Evolutionary conservation across 2,797 vertebrate species (phyloP).

Genomic region (Leucoraja ocellata): DNA sequence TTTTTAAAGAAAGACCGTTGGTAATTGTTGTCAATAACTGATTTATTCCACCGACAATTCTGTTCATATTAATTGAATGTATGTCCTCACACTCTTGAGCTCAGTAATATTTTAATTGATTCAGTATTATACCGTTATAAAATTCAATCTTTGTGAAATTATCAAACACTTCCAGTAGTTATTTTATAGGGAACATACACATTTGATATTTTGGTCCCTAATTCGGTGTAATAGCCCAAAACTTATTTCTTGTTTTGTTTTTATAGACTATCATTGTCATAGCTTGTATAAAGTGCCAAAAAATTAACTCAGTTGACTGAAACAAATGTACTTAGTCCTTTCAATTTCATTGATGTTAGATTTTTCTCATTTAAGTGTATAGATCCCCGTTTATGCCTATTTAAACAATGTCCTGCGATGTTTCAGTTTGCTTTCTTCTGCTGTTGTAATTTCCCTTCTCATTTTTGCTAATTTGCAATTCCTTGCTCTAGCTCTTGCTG

Average conservation of each 20-base stretch:
- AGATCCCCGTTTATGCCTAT: background rate
- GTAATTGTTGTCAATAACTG: background rate
- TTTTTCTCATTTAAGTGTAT: background rate
- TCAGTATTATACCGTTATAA: background rate
- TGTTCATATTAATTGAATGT: background rate
- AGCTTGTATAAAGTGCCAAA: background rate
- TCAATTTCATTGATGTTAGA: background rate
- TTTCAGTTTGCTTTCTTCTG: background rate
- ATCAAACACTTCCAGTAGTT: background rate
- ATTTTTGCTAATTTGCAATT: background rate
- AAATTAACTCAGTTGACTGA: background rate
- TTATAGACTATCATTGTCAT: background rate
- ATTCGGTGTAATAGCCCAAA: background rate
- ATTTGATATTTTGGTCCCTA: background rate
- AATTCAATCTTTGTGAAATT: background rate
- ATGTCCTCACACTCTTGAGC: background rate
- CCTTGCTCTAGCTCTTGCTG: background rate
- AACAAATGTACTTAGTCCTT: background rate
- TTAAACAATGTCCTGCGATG: background rate
- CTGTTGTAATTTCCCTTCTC: constrained; percentile 3
- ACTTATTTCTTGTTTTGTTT: background rate
- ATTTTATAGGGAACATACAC: background rate
- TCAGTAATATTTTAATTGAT: background rate
- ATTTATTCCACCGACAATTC: background rate
- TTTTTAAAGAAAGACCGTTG: background rate